Percentiles rank a stretch among this genome's conserved stretches.
phyloP scores from a whole-genome alignment of 2,797 vertebrate species.

The Calcarius lapponicus region DNA sequence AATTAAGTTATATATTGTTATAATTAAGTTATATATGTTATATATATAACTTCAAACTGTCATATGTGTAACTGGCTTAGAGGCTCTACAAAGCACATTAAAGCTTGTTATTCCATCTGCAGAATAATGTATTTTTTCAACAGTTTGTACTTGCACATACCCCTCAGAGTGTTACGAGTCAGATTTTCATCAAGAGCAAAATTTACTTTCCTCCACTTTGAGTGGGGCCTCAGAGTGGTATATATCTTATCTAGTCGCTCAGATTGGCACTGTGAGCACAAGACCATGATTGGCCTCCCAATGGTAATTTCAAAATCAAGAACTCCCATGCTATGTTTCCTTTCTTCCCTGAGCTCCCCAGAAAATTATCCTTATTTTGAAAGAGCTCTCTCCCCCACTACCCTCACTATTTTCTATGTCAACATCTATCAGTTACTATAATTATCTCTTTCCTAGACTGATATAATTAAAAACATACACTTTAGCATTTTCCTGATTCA shows the following conservation, averaged over 20 bases:
- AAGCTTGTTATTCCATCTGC: not conserved
- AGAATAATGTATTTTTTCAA: not conserved
- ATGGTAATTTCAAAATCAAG: not conserved
- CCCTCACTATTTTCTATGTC: not conserved
- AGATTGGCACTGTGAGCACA: not conserved
- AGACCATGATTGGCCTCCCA: not conserved
- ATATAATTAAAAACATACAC: not conserved
- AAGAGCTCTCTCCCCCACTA: rapidly evolving
- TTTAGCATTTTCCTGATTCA: not conserved
- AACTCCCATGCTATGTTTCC: rapidly evolving
- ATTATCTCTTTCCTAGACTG: not conserved
- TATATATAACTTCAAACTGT: not conserved
- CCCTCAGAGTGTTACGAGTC: not conserved
- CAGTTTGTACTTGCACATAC: not conserved
- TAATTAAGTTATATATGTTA: no score
- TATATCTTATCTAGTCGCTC: not conserved
- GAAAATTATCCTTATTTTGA: not conserved
- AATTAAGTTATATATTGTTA: no score
- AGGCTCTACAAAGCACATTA: not conserved
- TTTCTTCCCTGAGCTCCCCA: rapidly evolving
- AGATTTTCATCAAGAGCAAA: not conserved
- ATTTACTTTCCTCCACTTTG: not conserved
- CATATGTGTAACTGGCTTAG: not conserved
- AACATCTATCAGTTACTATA: not conserved
- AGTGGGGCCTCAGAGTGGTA: not conserved